Evolutionary conservation across 2,113 vertebrate species (phyloP).

Genomic region (Motacilla alba): DNA sequence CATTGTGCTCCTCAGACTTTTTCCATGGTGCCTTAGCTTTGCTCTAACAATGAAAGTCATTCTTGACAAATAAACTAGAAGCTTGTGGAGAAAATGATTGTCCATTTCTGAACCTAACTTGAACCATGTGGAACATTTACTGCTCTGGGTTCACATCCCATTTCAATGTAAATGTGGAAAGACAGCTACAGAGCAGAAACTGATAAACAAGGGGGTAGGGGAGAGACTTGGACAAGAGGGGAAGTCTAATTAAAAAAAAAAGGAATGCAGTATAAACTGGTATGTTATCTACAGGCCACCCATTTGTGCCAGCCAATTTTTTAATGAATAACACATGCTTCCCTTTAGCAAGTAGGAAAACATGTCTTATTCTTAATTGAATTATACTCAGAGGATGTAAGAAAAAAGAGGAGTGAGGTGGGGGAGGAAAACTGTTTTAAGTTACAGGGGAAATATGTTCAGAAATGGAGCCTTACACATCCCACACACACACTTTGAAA

Average conservation of each 20-base stretch:
- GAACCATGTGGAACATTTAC: neutral
- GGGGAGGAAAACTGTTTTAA: neutral
- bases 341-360: slow-evolving; percentile 38
- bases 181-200: neutral
- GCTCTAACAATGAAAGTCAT: neutral
- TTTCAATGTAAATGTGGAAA: neutral
- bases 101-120: neutral
- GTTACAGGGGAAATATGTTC: neutral
- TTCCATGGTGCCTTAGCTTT: neutral
- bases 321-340: slow-evolving; percentile 33
- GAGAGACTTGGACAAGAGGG: neutral
- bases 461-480: neutral
- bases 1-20: neutral
- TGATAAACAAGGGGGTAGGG: neutral
- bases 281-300: slow-evolving; percentile 8
- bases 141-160: neutral
- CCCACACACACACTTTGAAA: neutral
- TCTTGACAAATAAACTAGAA: neutral
- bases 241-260: neutral
- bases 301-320: slow-evolving; percentile 37
- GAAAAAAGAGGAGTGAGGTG: slow-evolving; percentile 6
- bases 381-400: slow-evolving; percentile 38
- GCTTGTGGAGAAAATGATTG: neutral
- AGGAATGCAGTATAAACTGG: neutral
- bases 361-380: slow-evolving; percentile 39